Evolutionary conservation across 2,797 vertebrate species (phyloP), one percentile per base, ranked within the genome.

Genomic region (Oreochromis mossambicus): DNA sequence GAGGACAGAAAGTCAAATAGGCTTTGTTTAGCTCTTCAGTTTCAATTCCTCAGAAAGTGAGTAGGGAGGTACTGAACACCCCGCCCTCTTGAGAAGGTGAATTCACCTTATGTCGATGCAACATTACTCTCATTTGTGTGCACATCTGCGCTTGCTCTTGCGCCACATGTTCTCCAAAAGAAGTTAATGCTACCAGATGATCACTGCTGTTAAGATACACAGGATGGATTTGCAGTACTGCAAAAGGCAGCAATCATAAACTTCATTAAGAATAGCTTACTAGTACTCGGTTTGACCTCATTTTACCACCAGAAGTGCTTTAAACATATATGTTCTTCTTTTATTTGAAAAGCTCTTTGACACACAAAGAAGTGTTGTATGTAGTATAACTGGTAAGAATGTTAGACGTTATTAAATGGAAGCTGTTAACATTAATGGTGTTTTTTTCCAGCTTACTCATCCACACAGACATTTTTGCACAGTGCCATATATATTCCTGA

Each of bases 1-100:
- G 0, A 6, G 56, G 8, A 61, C 54, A 14, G 54, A 0, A 1
- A 55, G 11, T 26, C 0, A 55, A 1, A 14, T 26, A 55, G 54
- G 1, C 26, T 29, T 56, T 56, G 4, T 15, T 55, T 2, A 55
- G 2, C 21, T 55, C 12, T 55, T 56, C 26, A 56, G 7, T 56
- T 56, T 56, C 12, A 55, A 14, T 14, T 55, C 0, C 54, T 29
- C 54, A 56, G 24, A 26, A 15, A 0, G 24, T 56, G 3, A 56
- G 2, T 1, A 26, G 2, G 4, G 5, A 0, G 1, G 54, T 56
- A 8, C 2, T 15, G 24, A 56, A 56, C 13, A 36, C 34, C 34
- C 34, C 2, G 3, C 8, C 32, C 7, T 8, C 0, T 55, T 55
- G 12, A 55, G 52, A 52, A 11, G 3, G 9, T 3, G 19, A 51